phyloP scores from a whole-genome alignment of 2,797 vertebrate genomes.

The Notolepis coatsorum region DNA sequence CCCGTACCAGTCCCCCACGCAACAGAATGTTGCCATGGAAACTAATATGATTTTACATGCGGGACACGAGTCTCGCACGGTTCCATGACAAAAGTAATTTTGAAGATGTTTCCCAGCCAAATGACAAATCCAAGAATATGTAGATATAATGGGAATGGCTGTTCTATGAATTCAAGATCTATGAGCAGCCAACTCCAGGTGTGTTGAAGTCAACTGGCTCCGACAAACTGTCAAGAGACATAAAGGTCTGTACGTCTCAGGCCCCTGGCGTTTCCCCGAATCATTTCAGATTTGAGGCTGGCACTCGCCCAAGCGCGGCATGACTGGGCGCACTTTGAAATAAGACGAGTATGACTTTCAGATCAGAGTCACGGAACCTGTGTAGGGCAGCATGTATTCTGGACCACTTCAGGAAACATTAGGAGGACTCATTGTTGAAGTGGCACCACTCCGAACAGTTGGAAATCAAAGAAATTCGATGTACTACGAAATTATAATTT shows the following conservation, averaged over 20 bases:
- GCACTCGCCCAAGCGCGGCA: background rate
- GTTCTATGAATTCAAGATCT: background rate
- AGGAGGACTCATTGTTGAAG: too few species aligned
- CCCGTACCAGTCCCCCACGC: too few species aligned
- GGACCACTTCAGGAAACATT: background rate
- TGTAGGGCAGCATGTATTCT: background rate
- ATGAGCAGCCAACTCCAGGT: background rate
- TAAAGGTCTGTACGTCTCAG: conserved; percentile 28
- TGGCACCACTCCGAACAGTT: too few species aligned
- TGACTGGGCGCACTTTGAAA: conserved; percentile 1
- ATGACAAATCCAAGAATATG: too few species aligned
- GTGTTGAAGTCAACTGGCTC: conserved; percentile 22
- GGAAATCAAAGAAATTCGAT: too few species aligned
- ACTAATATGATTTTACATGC: too few species aligned
- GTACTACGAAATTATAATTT: too few species aligned
- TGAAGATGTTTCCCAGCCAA: too few species aligned
- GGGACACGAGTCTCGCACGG: too few species aligned
- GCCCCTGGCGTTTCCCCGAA: background rate
- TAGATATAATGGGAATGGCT: too few species aligned
- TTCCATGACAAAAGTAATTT: too few species aligned
- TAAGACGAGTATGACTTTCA: conserved; percentile 24
- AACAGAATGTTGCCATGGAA: too few species aligned
- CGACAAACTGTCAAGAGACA: conserved; percentile 45
- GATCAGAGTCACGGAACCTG: conserved; percentile 13
- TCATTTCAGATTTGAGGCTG: conserved; percentile 22